A percentile compares a stretch with the other conserved stretches of the same genome.
These are phyloP conservation scores for Drosophila paucipuncta DNA, from an alignment of 2,888 invertebrate genomes.

Conservation along the genomic window DNA sequence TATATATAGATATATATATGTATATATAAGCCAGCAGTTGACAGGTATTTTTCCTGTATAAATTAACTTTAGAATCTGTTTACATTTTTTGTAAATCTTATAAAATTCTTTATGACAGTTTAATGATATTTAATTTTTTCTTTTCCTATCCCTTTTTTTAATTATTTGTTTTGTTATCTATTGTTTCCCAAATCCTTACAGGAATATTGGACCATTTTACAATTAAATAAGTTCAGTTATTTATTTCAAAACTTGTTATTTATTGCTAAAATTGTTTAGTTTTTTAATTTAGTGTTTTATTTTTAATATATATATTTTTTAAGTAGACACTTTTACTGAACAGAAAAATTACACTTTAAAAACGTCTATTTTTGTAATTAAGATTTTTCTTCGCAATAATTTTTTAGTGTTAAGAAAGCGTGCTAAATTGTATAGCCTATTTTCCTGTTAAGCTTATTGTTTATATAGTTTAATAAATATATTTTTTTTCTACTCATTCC, in stretches of 20 bases:
- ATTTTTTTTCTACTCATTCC: slow-evolving; percentile 8
- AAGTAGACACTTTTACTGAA: background rate
- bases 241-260: background rate
- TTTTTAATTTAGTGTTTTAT: background rate
- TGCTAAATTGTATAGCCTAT: background rate
- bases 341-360: background rate
- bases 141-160: background rate
- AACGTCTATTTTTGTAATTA: background rate
- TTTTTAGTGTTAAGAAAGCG: background rate
- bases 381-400: background rate
- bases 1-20: background rate
- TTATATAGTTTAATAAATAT: background rate
- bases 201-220: background rate
- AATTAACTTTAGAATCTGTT: background rate
- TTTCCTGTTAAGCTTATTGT: background rate
- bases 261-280: background rate
- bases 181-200: background rate
- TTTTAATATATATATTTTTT: background rate
- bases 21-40: background rate
- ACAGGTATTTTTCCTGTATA: background rate
- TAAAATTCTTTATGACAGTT: background rate
- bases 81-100: background rate
- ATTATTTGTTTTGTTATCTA: background rate
- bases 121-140: background rate
- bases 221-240: background rate